Evolutionary conservation across 2,888 invertebrate genomes (phyloP).

Genomic region (Apamea crenata): DNA sequence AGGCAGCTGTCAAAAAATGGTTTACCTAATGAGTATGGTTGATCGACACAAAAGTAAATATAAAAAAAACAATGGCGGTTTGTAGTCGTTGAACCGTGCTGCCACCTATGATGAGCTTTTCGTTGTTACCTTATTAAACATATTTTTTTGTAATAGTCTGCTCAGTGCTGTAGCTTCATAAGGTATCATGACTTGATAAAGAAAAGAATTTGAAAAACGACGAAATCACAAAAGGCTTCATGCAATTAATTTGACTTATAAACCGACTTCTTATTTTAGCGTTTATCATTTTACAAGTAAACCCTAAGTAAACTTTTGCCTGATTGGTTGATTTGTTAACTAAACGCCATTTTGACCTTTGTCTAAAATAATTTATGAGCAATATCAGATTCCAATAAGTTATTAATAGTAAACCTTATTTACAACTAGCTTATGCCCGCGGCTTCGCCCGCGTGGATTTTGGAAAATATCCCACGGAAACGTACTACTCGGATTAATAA

Average conservation of each 20-base stretch:
- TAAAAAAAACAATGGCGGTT: too few species aligned
- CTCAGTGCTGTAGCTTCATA: too few species aligned
- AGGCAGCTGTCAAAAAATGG: too few species aligned
- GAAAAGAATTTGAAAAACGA: too few species aligned
- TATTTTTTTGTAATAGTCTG: too few species aligned
- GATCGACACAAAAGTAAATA: too few species aligned
- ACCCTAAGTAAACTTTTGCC: not conserved
- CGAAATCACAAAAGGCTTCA: too few species aligned
- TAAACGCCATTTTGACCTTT: not conserved
- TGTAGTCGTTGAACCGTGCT: too few species aligned
- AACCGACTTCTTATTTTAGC: not conserved
- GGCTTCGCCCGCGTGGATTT: not conserved
- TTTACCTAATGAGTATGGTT: too few species aligned
- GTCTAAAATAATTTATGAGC: not conserved
- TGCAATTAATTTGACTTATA: not conserved
- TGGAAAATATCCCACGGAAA: not conserved
- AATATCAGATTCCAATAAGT: slow-evolving; percentile 2
- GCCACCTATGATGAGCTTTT: too few species aligned
- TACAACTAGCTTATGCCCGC: not conserved
- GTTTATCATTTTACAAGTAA: not conserved
- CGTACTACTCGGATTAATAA: not conserved
- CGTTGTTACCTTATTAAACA: too few species aligned
- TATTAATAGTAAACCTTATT: not conserved
- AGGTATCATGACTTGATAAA: too few species aligned
- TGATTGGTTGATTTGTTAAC: slow-evolving; percentile 1